These are phyloP conservation scores for Okamejei kenojei DNA, from an alignment of 2,797 vertebrate species.

Conservation along the genomic window DNA sequence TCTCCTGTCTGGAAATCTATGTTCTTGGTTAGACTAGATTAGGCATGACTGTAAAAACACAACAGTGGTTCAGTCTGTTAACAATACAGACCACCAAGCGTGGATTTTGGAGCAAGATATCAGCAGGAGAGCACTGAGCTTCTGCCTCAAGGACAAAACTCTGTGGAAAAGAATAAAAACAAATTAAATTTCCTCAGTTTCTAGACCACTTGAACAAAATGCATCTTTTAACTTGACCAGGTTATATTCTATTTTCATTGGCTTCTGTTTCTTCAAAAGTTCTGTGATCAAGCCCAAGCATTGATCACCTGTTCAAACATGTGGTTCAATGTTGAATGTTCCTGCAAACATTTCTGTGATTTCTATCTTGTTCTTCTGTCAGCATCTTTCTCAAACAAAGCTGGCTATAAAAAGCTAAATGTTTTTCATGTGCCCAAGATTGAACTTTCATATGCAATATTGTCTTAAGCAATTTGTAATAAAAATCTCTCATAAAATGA, in stretches of 20 bases:
- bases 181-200: background rate
- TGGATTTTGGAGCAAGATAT: background rate
- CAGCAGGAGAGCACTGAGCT: background rate
- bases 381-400: background rate
- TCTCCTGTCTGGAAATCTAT: background rate
- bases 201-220: background rate
- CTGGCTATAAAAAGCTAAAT: slow-evolving; percentile 37
- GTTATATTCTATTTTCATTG: background rate
- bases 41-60: background rate
- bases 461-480: background rate
- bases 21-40: background rate
- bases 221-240: background rate
- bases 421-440: background rate
- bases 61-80: background rate
- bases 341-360: background rate
- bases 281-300: background rate
- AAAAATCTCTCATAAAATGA: background rate
- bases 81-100: background rate
- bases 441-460: background rate
- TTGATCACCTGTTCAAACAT: background rate
- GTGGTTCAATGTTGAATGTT: background rate
- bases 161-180: background rate
- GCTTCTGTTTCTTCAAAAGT: background rate
- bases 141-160: background rate
- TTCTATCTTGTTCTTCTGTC: background rate